A percentile compares a stretch with the other conserved stretches of the same genome.
These are phyloP conservation scores for Mechanitis mazaeus DNA, from an alignment of 2,888 invertebrate genomes.

Conservation along the genomic window DNA sequence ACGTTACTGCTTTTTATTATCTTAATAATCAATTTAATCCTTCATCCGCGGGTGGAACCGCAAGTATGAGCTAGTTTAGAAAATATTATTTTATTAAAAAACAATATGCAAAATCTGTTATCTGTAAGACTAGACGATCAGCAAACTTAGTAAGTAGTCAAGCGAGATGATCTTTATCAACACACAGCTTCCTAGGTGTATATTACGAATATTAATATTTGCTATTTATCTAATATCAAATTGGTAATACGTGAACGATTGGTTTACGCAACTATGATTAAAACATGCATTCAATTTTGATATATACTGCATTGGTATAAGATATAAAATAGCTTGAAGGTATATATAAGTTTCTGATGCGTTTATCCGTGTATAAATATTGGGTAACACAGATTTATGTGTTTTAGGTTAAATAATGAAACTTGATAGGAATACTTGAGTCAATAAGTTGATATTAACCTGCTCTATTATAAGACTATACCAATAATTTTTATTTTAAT, in stretches of 20 bases:
- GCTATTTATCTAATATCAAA: slow-evolving; percentile 31
- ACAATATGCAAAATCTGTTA: slow-evolving; percentile 8
- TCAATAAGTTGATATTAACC: slow-evolving; percentile 17
- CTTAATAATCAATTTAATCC: too few species aligned
- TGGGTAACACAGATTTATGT: slow-evolving; percentile 28
- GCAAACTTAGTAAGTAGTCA: slow-evolving; percentile 17
- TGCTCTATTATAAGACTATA: too few species aligned
- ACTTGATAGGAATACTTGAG: slow-evolving; percentile 20
- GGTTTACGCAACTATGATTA: slow-evolving; percentile 10
- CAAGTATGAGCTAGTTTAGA: too few species aligned
- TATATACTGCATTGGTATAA: slow-evolving; percentile 6
- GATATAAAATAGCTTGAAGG: slow-evolving; percentile 6
- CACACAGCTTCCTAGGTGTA: slow-evolving; percentile 34
- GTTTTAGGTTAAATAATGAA: slow-evolving; percentile 26
- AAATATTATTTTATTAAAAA: too few species aligned
- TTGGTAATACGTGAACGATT: slow-evolving; percentile 19
- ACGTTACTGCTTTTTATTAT: too few species aligned
- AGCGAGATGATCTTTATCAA: slow-evolving; percentile 25
- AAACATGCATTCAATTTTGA: slow-evolving; percentile 6
- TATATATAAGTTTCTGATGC: slow-evolving; percentile 3
- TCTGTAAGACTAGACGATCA: not conserved
- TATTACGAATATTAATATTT: slow-evolving; percentile 36
- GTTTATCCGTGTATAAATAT: slow-evolving; percentile 28
- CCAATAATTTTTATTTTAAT: too few species aligned
- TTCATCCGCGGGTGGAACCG: too few species aligned